Base-by-base conservation (phyloP, 2,797 vertebrate species). In the Pipistrellus pygmaeus region DNA sequence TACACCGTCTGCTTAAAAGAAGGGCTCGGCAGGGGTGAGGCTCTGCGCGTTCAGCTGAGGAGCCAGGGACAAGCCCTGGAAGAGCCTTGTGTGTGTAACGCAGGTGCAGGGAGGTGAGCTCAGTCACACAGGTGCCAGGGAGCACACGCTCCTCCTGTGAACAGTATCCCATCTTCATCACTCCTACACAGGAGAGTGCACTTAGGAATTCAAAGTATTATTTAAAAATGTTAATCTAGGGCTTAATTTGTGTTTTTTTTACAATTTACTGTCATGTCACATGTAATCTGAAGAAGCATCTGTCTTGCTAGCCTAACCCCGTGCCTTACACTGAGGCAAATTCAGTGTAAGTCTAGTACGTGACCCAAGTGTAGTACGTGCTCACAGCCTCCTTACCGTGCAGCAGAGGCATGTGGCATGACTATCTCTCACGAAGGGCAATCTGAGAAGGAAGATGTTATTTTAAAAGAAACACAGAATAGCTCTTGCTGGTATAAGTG, bases 141-240 rank as follows among this genome's bases (percentile, higher is more conserved):
- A 41, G 27, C 64, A 32, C 10, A 27, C 11, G 85, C 44, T 44
- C 60, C 32, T 62, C 18, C 4, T 48, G 18, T 41, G 25, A 30
- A 62, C 60, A 14, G 27, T 6, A 30, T 30, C 27, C 60, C 9
- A 48, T 41, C 25, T n/a, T 84, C 32, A 77, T 81, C 76, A 57
- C 41, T 75, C 80, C 53, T 77, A 60, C 66, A 88, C 86, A 77
- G 27, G 18, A 76, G 76, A 27, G 6, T 75, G 48, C 66, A 85
- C 44, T 81, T 41, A 15, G 55, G 53, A 71, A 76, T 76, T 94
- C 32, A 6, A 78, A n/a, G 17, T 23, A 18, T 78, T 85, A 89
- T 73, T 85, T 90, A 57, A 83, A 95, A 90, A 93, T 88, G 41
- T 14, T 12, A 15, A 60, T 32, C 30, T 64, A 35, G 44, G 38